Percentiles rank a stretch among this genome's conserved stretches.
Conservation (phyloP, 1,140 invertebrate species). For the Trinorchestia longiramus region DNA sequence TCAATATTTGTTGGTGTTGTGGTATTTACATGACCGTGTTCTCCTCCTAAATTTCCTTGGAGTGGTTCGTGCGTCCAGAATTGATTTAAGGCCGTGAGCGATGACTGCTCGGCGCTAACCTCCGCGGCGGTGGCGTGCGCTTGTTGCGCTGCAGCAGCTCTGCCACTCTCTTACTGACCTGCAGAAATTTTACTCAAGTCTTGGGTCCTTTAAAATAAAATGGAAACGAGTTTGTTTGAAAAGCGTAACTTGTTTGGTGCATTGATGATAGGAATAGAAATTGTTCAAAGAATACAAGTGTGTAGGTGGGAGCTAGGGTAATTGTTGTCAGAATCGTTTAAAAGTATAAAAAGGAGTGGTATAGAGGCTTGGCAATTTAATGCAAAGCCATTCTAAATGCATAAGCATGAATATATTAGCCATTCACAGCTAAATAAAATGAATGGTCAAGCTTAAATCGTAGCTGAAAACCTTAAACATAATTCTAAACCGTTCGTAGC, state of each 20-base stretch:
- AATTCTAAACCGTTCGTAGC: too few relatives aligned
- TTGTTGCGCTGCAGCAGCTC: not conserved
- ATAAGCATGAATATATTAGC: too few relatives aligned
- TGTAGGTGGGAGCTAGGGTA: too few relatives aligned
- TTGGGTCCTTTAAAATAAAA: not conserved
- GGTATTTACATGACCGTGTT: not conserved
- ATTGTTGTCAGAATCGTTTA: too few relatives aligned
- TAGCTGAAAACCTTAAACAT: too few relatives aligned
- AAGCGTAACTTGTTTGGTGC: not conserved
- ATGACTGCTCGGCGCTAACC: not conserved
- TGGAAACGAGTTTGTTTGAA: not conserved
- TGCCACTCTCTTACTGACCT: not conserved
- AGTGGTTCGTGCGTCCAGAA: conserved; percentile 15
- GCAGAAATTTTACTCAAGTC: not conserved
- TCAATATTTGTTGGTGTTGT: not conserved
- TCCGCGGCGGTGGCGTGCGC: not conserved
- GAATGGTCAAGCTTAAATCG: too few relatives aligned
- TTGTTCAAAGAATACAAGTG: not conserved
- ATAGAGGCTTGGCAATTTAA: too few relatives aligned
- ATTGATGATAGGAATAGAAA: not conserved
- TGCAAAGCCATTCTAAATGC: too few relatives aligned
- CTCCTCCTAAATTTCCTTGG: not conserved
- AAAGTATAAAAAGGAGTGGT: too few relatives aligned
- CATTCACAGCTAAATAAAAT: too few relatives aligned
- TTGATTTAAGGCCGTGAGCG: conserved; percentile 16